Evolutionary conservation across 2,113 vertebrate genomes (phyloP), one percentile per base, ranked within the genome.

Genomic region (Gavialis gangeticus): DNA sequence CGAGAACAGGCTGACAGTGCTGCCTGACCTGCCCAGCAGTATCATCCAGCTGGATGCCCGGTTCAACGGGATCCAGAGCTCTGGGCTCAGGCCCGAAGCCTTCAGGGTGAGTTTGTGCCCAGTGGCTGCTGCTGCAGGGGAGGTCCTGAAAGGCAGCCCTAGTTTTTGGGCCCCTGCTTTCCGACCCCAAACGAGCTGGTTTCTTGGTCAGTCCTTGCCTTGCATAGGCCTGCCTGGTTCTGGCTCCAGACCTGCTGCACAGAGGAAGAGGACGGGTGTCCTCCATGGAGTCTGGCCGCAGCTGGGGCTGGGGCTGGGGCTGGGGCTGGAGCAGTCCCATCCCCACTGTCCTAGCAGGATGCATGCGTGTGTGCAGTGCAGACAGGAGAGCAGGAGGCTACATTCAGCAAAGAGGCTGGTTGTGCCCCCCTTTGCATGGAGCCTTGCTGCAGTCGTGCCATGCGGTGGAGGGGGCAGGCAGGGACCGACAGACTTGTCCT

Each of bases 21-120:
- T 99, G 92, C 99, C 99, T 0, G 82, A 94, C 56, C 97, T 99
- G 79, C 99, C 98, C 56, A 30, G 5, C 14, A 81, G 94, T 93
- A 69, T 98, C 3, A 60, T 93, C 62, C 79, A 87, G 78, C 97
- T 99, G 11, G 98, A 99, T 1, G 93, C 97, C 4, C 96, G 97
- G 12, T 94, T 95, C 82, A 99, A 99, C 96, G 95, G 81, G 85
- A 97, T 99, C 75, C 93, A 60, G 92, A 99, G 97, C 87, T 75
- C 91, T 0, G 98, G 98, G 8, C 71, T 99, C 56, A 96, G 93
- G 63, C 91, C 97, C 0, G 97, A 97, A 25, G 97, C 89, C 2
- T 98, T 99, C 87, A 93, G 95, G 96, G 98, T 98, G 85, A 71
- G 96, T 28, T 28, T 24, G 73, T 34, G 19, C 25, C 28, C 24